Base-by-base conservation (phyloP, 2,888 invertebrate genomes). In the Chromoteleia sp. region DNA sequence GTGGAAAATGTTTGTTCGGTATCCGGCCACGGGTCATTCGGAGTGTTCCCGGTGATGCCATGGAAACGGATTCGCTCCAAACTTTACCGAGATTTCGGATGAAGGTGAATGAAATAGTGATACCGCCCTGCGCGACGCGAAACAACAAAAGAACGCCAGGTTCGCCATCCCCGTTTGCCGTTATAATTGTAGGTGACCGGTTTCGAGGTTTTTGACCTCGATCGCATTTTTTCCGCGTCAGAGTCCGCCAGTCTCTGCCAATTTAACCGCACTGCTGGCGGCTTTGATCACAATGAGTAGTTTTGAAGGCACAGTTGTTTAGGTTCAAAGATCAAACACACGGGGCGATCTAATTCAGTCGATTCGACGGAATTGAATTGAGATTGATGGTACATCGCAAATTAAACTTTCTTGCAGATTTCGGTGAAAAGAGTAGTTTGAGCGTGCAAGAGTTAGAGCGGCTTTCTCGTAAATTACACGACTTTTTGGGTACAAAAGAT, bases 11-110 rank as follows among this genome's bases (percentile, higher is more conserved):
- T 63, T 45, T 61, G 21, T 58, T 78, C 50, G 45, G 58, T 73
- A 67, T 59, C 39, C 52, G 63, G 41, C 48, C 70, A 41, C 45
- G 63, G 70, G 48, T 45, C 63, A 48, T 59, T 59, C 41, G 6
- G 10, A 45, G 76, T 61, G 76, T 54, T 14, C 63, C 54, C 77
- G 70, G 70, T 70, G 77, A 61, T 70, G 70, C 70, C 70, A 70
- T 77, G 77, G 77, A 70, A 77, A 70, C 77, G 48, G 39, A 56
- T 63, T 52, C 30, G 52, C 59, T 33, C 19, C 67, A 30, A 39
- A 36, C n/a, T 52, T 29, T 48, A 48, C 48, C 70, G 63, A 56
- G 75, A 76, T 59, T 68, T 59, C 45, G 75, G 75, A 67, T 54
- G 68, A 68, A 68, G 76, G 76, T 68, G 75, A 76, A 58, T 68